A percentile compares a stretch with the other conserved stretches of the same genome.
These are phyloP conservation scores for Argyrosomus japonicus DNA, from an alignment of 2,113 vertebrate species.

Conservation along the genomic window DNA sequence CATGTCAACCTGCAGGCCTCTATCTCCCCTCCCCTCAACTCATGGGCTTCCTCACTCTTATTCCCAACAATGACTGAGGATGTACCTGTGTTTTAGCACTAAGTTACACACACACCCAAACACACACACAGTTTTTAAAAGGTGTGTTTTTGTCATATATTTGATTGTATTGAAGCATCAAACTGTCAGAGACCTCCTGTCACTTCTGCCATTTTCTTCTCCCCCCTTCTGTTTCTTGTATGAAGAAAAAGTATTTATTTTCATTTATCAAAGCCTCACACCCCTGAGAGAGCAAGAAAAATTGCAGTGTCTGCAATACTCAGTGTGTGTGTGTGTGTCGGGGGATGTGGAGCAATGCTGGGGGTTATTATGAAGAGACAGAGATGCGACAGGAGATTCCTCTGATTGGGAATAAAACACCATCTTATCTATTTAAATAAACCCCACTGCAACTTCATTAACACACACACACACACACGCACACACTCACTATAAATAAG, in stretches of 20 bases:
- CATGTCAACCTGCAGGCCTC: constrained; percentile 45
- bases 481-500: constrained; percentile 62
- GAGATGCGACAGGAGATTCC: constrained; percentile 80
- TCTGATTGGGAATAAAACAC: constrained; percentile 82
- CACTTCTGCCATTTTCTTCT: constrained; percentile 60
- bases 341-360: constrained; percentile 74
- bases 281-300: constrained; percentile 73
- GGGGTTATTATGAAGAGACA: constrained; percentile 83
- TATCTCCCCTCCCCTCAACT: constrained; percentile 33
- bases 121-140: constrained; percentile 26
- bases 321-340: constrained; percentile 62
- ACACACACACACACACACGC: constrained; percentile 36
- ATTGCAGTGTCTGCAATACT: constrained; percentile 77
- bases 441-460: constrained; percentile 64
- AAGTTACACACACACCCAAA: constrained; percentile 35
- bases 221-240: constrained; percentile 58
- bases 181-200: constrained; percentile 69
- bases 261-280: constrained; percentile 84
- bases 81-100: constrained; percentile 42
- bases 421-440: constrained; percentile 85
- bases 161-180: constrained; percentile 67
- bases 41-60: constrained; percentile 38
- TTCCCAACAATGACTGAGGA: constrained; percentile 39
- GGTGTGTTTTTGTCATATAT: constrained; percentile 51
- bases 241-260: constrained; percentile 85